A percentile compares a stretch with the other conserved stretches of the same genome.
These are phyloP conservation scores for Dicrostonyx torquatus DNA, from an alignment of 2,797 vertebrate species.

Conservation along the genomic window DNA sequence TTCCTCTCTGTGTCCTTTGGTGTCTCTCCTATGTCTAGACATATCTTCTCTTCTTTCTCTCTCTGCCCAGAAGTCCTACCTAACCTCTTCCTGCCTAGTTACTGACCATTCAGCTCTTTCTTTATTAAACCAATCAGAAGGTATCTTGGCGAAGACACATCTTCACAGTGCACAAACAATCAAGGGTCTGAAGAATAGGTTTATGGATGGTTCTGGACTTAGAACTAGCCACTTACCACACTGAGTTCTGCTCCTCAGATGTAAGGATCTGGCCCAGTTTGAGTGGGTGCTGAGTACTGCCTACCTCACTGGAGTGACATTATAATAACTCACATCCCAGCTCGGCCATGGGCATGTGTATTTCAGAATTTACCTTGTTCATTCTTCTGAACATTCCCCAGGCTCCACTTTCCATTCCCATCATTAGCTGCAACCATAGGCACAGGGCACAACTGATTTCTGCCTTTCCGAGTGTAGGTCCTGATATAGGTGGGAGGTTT, in stretches of 20 bases:
- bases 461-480: neutral
- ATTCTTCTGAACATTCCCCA: neutral
- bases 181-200: neutral
- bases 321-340: neutral
- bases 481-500: neutral
- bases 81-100: no score
- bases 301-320: accelerated
- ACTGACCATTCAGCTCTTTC: no score
- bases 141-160: no score
- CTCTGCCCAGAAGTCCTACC: no score
- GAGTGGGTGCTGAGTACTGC: accelerated
- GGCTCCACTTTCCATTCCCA: neutral
- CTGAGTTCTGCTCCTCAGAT: neutral
- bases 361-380: neutral
- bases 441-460: accelerated
- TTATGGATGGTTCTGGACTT: neutral
- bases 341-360: neutral
- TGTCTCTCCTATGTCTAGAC: no score
- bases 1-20: no score
- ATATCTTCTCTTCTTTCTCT: no score
- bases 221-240: neutral
- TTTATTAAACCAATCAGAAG: no score
- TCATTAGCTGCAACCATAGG: no score
- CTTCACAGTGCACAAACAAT: no score
- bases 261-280: neutral